Percentiles rank a stretch among this genome's conserved stretches.
Conservation (phyloP, 2,797 vertebrate species). For the Neosilurus mollespiculum region DNA sequence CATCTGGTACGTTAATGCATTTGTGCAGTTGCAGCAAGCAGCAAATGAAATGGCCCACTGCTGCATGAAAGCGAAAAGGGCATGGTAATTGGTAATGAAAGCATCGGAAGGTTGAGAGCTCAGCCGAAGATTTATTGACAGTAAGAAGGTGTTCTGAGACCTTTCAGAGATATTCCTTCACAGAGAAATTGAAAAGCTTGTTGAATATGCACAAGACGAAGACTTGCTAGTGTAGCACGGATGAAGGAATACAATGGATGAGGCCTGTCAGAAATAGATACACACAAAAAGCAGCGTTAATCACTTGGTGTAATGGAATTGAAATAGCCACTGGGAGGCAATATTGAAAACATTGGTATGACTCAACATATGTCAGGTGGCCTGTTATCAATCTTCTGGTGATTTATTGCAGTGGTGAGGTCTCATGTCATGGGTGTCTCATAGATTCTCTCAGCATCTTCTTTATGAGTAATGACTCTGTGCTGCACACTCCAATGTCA, state of each 20-base stretch:
- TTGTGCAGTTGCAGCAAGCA: not conserved
- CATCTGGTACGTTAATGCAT: constrained; percentile 21
- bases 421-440: constrained; percentile 12
- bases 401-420: constrained; percentile 24
- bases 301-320: constrained; percentile 6
- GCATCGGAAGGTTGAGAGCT: constrained; percentile 25
- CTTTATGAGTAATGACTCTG: constrained; percentile 12
- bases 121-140: constrained; percentile 41
- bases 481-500: not conserved
- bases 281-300: constrained; percentile 21
- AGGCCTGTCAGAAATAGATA: constrained; percentile 31
- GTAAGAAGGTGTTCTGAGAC: constrained; percentile 34
- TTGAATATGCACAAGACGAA: constrained; percentile 21
- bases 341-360: not conserved
- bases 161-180: constrained; percentile 33
- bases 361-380: constrained; percentile 10
- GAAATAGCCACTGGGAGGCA: constrained; percentile 6
- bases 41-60: constrained; percentile 39
- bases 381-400: constrained; percentile 19
- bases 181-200: constrained; percentile 27
- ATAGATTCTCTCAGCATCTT: constrained; percentile 4
- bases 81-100: constrained; percentile 39
- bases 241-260: constrained; percentile 20
- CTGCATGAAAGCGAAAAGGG: constrained; percentile 6
- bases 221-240: constrained; percentile 3